Evolutionary conservation across 2,797 vertebrate genomes (phyloP).

Genomic region (Sorex maritimensis): DNA sequence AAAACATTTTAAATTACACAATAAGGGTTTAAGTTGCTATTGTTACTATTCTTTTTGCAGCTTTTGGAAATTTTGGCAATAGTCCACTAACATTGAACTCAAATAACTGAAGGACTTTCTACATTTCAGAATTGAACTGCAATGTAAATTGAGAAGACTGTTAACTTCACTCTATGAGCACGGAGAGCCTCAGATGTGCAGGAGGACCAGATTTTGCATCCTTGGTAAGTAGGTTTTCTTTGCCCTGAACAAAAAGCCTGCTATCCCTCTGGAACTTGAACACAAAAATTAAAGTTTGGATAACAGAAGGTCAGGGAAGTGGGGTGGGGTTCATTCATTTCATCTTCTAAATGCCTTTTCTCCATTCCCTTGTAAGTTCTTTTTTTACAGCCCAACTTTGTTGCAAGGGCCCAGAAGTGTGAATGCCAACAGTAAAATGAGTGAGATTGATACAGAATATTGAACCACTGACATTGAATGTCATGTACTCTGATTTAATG

Average conservation of each 20-base stretch:
- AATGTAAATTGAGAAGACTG: constrained; percentile 41
- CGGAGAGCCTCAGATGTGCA: background rate
- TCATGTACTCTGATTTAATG: background rate
- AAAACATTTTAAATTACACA: background rate
- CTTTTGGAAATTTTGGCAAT: constrained; percentile 43
- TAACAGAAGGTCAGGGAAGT: background rate
- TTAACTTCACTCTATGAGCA: background rate
- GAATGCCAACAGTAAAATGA: background rate
- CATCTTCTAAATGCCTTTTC: background rate
- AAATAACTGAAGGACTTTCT: background rate
- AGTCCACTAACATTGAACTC: background rate
- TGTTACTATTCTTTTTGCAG: constrained; percentile 17
- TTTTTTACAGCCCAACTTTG: constrained; percentile 3
- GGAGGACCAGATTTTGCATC: background rate
- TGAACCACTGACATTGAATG: background rate
- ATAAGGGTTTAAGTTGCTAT: background rate
- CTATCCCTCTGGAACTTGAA: background rate
- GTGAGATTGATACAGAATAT: background rate
- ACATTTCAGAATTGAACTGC: background rate
- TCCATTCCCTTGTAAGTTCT: background rate
- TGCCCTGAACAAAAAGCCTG: background rate
- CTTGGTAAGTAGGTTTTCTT: background rate
- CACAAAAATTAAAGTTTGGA: background rate
- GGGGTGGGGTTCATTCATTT: background rate
- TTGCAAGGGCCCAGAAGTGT: background rate